Evolutionary conservation across 2,113 vertebrate species (phyloP), one percentile per base, ranked within the genome.

Genomic region (Hystrix brachyura): DNA sequence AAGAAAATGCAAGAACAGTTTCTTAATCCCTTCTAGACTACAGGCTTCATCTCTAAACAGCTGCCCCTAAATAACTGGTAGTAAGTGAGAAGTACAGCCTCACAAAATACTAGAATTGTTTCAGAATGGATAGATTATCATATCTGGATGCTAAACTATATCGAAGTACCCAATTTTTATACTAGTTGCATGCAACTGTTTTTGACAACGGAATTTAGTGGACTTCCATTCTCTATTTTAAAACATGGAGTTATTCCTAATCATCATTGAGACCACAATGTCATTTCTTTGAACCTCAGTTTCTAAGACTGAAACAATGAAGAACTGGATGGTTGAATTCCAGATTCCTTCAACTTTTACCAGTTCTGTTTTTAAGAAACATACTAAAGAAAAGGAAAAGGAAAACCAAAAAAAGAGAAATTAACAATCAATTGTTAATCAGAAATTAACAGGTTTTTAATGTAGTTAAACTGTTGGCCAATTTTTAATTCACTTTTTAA

Each of bases 1-100:
- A 95, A 94, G 83, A 82, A 89, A 92, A 92, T 84, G 18, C 48
- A 87, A 72, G 6, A 65, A 19, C 18, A 93, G 59, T 11, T 87
- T 88, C 48, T 60, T 88, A 92, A 94, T 90, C 60, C 34, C 34
- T 72, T 82, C 51, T 18, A 43, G 17, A 83, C 9, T 9, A 51
- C n/a, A 7, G 38, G 32, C n/a, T 29, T 79, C 80, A 72, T 62
- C 21, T 95, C 48, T 72, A 65, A 65, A 23, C 57, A 92, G 38
- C 43, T 71, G 48, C 29, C 51, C 74, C 53, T 94, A 34, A 32
- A 29, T 78, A 78, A 86, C 76, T 55, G 67, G 43, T 46, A 43
- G 32, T 48, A 1, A 78, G 4, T 88, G 34, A 79, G 6, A 46
- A 86, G 18, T 25, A 72, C 21, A 3, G 29, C 25, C 9, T 38